These are phyloP conservation scores for Papilio gigon DNA, from an alignment of 2,888 invertebrate species.

Conservation along the genomic window DNA sequence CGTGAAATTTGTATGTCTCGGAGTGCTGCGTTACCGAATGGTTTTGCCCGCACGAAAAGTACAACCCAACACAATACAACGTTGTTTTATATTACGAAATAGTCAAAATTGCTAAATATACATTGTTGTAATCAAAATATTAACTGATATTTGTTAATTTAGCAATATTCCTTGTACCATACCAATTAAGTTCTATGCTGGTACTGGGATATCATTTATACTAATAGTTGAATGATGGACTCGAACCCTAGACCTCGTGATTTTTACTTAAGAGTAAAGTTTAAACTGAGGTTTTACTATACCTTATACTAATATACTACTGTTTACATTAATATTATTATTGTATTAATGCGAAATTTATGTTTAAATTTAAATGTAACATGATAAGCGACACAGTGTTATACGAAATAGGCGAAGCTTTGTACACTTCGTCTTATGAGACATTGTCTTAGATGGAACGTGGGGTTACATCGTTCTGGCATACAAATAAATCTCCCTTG, in stretches of 20 bases:
- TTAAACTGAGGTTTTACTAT: no score
- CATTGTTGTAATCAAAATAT: no score
- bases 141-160: no score
- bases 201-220: no score
- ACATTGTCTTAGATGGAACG: conserved; percentile 31
- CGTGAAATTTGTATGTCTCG: conserved; percentile 36
- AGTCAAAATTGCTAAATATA: neutral
- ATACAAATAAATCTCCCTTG: conserved; percentile 34
- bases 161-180: no score
- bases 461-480: conserved; percentile 20
- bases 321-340: no score
- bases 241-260: no score
- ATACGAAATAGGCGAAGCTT: conserved; percentile 3
- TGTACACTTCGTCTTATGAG: conserved; percentile 9
- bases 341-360: neutral
- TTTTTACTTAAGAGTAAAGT: no score
- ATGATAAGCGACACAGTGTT: neutral
- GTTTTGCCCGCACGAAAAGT: conserved; percentile 11
- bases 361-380: neutral
- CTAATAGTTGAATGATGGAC: no score
- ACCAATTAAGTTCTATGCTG: no score
- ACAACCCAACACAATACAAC: neutral
- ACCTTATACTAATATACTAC: no score
- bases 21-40: conserved; percentile 25
- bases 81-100: neutral